Evolutionary conservation across 2,113 vertebrate species (phyloP).

Genomic region (Rousettus leschenaultii): DNA sequence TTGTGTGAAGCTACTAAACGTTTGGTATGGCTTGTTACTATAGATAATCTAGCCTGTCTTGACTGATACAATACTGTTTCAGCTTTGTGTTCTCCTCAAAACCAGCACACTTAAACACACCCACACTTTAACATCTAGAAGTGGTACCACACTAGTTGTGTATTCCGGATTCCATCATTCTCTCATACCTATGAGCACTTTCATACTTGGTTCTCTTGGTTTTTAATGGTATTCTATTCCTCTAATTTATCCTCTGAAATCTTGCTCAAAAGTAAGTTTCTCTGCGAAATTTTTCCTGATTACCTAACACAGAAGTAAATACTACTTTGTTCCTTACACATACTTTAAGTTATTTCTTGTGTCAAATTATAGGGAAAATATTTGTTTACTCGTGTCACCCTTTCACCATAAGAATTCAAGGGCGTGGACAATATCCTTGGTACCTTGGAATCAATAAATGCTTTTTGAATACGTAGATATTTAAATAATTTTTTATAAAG

Average conservation of each 20-base stretch:
- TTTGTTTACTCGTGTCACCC: not conserved
- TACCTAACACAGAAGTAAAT: not conserved
- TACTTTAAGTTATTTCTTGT: not conserved
- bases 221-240: not conserved
- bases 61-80: not conserved
- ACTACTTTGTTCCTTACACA: not conserved
- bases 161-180: not conserved
- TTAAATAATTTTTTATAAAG: not conserved
- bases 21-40: not conserved
- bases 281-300: not conserved
- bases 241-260: not conserved
- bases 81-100: not conserved
- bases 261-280: not conserved
- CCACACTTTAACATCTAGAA: not conserved
- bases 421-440: not conserved
- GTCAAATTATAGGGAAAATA: not conserved
- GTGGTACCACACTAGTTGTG: not conserved
- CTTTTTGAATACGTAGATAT: not conserved
- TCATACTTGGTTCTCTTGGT: not conserved
- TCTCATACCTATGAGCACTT: not conserved
- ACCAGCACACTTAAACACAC: not conserved
- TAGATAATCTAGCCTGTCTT: not conserved
- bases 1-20: not conserved
- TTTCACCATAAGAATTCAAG: not conserved
- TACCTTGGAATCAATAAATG: not conserved